Percentiles rank a stretch among this genome's conserved stretches.
Evolutionary conservation across 1,140 invertebrate genomes (phyloP).

Genomic region (Tigriopus japonicus): DNA sequence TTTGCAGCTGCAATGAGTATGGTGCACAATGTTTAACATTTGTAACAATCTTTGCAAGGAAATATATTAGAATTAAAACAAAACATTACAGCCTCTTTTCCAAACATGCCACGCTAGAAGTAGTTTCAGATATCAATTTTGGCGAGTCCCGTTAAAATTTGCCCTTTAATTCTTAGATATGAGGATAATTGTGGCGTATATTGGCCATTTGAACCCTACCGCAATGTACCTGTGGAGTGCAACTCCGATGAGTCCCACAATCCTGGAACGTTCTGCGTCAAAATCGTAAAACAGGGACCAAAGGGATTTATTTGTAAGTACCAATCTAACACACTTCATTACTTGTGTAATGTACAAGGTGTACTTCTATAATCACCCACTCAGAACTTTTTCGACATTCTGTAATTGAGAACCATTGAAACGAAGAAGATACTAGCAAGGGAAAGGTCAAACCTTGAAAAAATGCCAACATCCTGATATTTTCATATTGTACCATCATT

Average conservation of each 20-base stretch:
- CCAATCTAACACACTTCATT: too few species aligned
- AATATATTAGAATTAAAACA: too few species aligned
- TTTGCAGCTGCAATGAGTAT: too few species aligned
- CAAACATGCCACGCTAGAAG: too few species aligned
- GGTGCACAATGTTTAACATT: too few species aligned
- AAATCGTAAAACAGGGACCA: slow-evolving; percentile 66
- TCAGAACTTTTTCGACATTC: too few species aligned
- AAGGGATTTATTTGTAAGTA: slow-evolving; percentile 61
- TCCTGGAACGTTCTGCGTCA: slow-evolving; percentile 83
- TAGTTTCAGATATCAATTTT: too few species aligned
- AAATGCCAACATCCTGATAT: not conserved
- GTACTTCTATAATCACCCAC: too few species aligned
- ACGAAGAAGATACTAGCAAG: not conserved
- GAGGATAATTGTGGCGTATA: slow-evolving; percentile 72
- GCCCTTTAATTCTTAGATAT: not conserved
- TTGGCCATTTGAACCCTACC: slow-evolving; percentile 49
- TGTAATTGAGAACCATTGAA: not conserved
- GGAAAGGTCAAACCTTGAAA: not conserved
- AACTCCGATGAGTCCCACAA: slow-evolving; percentile 69
- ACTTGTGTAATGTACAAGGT: too few species aligned
- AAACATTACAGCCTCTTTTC: too few species aligned
- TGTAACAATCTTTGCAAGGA: too few species aligned
- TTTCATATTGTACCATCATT: not conserved
- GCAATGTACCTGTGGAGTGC: slow-evolving; percentile 66
- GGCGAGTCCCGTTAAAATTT: too few species aligned